Conservation (phyloP, 2,113 vertebrate species). For the Etia nguti region DNA sequence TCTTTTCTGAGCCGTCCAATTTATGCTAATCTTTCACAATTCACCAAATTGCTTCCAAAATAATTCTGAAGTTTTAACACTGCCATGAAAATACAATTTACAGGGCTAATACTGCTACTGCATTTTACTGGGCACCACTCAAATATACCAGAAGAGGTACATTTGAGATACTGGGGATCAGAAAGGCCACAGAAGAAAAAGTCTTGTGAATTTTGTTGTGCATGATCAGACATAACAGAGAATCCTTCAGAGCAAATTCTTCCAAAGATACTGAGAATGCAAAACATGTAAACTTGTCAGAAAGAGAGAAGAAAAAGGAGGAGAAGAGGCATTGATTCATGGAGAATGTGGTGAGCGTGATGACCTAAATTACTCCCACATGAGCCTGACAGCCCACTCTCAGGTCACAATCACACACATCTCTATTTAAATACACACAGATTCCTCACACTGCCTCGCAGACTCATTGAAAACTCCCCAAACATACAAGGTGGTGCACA, state of each 20-base stretch:
- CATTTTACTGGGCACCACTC: not conserved
- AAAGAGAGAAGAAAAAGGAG: rapidly evolving
- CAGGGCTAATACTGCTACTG: not conserved
- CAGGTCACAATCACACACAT: not conserved
- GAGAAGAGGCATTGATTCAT: not conserved
- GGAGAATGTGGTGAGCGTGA: not conserved
- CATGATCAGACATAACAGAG: not conserved
- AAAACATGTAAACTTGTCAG: not conserved
- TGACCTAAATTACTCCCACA: conserved; percentile 8
- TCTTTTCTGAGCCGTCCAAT: not conserved
- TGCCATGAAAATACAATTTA: not conserved
- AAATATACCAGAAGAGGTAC: not conserved
- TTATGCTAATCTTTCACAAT: not conserved
- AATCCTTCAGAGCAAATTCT: not conserved
- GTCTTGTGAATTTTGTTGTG: not conserved
- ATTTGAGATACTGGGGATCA: not conserved
- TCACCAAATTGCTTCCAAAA: not conserved
- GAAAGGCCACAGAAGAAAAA: not conserved
- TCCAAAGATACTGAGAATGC: not conserved
- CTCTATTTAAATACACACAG: not conserved
- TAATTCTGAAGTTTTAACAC: not conserved
- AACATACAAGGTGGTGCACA: not conserved
- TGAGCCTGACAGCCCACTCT: not conserved
- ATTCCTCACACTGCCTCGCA: not conserved
- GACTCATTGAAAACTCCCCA: not conserved